phyloP scores from a whole-genome alignment of 2,113 vertebrate genomes.

The Rhineura floridana region DNA sequence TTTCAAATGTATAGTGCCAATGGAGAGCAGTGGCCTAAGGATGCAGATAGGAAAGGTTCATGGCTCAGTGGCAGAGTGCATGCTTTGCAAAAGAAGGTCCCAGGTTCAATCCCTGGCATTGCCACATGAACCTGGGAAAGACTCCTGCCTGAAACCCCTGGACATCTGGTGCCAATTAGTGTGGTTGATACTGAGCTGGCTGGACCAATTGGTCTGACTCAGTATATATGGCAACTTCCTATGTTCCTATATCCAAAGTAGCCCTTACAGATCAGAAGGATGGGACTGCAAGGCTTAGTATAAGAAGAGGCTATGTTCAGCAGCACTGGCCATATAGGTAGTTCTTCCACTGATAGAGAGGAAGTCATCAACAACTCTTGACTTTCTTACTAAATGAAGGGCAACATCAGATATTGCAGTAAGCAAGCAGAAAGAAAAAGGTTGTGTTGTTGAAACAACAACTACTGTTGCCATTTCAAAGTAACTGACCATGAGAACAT shows the following conservation, averaged over 20 bases:
- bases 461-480: conserved; percentile 7
- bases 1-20: too few relatives aligned
- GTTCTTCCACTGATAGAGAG: neutral
- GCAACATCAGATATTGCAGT: neutral
- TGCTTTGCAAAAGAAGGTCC: too few relatives aligned
- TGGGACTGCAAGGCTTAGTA: neutral
- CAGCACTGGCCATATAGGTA: neutral
- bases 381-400: neutral
- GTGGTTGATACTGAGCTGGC: too few relatives aligned
- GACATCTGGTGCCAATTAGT: too few relatives aligned
- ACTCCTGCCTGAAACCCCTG: too few relatives aligned
- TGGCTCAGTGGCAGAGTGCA: too few relatives aligned
- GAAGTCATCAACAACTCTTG: neutral
- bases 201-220: too few relatives aligned
- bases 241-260: neutral
- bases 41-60: neutral
- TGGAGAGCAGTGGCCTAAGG: neutral
- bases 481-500: neutral
- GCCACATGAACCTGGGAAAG: too few relatives aligned
- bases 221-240: too few relatives aligned
- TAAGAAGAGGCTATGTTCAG: neutral
- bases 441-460: neutral
- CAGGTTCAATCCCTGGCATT: too few relatives aligned
- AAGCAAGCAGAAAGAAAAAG: neutral
- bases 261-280: neutral